Evolutionary conservation across 2,113 vertebrate species (phyloP).

Genomic region (Meleagris gallopavo): DNA sequence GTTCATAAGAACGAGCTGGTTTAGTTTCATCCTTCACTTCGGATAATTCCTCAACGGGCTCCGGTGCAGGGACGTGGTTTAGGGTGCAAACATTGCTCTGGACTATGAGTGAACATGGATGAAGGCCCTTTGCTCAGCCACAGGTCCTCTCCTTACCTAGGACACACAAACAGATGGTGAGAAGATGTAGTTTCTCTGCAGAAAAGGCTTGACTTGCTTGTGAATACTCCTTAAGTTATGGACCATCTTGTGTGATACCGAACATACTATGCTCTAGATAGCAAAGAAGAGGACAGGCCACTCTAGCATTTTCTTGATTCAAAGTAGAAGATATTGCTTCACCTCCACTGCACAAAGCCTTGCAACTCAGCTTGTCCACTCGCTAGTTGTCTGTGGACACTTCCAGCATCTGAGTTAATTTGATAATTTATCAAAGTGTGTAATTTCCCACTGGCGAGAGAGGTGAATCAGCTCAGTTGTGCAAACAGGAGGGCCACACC

Average conservation of each 20-base stretch:
- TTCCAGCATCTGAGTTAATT: not conserved
- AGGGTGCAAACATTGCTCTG: not conserved
- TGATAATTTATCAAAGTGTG: not conserved
- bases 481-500: fast-evolving
- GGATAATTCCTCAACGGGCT: not conserved
- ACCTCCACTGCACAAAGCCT: not conserved
- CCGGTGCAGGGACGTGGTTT: not conserved
- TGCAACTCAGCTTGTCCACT: not conserved
- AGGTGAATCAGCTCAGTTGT: not conserved
- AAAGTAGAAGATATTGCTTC: not conserved
- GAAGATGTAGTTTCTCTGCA: not conserved
- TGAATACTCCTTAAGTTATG: not conserved
- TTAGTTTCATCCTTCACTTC: not conserved
- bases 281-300: not conserved
- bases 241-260: not conserved
- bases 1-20: not conserved
- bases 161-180: not conserved
- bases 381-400: not conserved
- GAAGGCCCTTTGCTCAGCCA: not conserved
- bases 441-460: not conserved
- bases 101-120: no score
- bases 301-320: not conserved
- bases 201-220: not conserved
- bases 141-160: not conserved
- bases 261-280: not conserved